Percentiles rank a stretch among this genome's conserved stretches.
Evolutionary conservation across 1,140 invertebrate genomes (phyloP).

Genomic region (Bombus superbus): DNA sequence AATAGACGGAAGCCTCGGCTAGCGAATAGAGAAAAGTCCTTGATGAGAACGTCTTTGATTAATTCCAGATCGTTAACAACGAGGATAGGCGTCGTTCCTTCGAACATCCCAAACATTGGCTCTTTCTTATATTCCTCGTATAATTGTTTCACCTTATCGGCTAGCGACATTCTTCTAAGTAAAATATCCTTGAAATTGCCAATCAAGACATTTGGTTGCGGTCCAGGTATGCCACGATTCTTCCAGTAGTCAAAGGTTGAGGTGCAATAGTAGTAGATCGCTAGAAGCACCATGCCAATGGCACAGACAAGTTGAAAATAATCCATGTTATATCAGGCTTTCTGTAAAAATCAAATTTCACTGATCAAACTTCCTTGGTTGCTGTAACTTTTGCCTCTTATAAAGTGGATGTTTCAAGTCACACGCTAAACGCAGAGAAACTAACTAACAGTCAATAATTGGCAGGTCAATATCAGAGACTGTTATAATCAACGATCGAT

Average conservation of each 20-base stretch:
- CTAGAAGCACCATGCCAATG: constrained; percentile 30
- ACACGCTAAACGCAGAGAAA: no score
- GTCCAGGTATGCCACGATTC: constrained; percentile 63
- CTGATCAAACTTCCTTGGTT: background rate
- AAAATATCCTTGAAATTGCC: constrained; percentile 72
- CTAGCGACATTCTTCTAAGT: constrained; percentile 31
- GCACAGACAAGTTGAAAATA: constrained; percentile 56
- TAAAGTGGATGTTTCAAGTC: no score
- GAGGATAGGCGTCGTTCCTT: constrained; percentile 71
- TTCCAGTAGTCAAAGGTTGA: constrained; percentile 73
- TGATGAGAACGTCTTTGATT: constrained; percentile 81
- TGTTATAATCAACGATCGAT: no score
- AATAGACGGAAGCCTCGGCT: constrained; percentile 72
- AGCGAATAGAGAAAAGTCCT: constrained; percentile 80
- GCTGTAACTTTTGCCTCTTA: background rate
- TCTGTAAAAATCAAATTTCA: background rate
- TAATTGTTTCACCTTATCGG: constrained; percentile 2
- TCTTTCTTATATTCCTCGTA: constrained; percentile 73
- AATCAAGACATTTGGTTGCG: constrained; percentile 64
- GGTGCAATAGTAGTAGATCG: constrained; percentile 58
- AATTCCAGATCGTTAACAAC: constrained; percentile 79
- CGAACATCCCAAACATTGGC: constrained; percentile 79
- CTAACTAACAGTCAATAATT: no score
- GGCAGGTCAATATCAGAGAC: no score
- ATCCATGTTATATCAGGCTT: background rate